A percentile compares a stretch with the other conserved stretches of the same genome.
phyloP scores from a whole-genome alignment of 2,113 vertebrate species.

The Narcine bancroftii region DNA sequence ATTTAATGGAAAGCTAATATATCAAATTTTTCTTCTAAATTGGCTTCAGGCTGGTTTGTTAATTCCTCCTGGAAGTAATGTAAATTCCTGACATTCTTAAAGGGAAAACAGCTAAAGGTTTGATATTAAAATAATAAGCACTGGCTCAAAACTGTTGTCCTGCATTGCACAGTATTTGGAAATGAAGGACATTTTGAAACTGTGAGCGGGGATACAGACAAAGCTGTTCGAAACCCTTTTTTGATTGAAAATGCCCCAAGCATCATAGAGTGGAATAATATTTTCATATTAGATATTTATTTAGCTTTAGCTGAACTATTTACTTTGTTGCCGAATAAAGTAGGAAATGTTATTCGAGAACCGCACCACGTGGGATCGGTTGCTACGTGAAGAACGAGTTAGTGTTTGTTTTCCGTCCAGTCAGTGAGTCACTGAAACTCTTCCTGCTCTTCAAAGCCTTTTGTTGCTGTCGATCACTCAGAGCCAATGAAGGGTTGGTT shows the following conservation, averaged over 20 bases:
- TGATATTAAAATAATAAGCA: slow-evolving; percentile 32
- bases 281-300: slow-evolving; percentile 13
- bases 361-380: too few relatives aligned
- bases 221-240: not conserved
- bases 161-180: not conserved
- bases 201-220: not conserved
- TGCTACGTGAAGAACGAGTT: not conserved
- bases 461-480: not conserved
- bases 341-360: not conserved
- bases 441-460: not conserved
- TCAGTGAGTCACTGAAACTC: not conserved
- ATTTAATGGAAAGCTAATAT: slow-evolving; percentile 29
- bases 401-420: not conserved
- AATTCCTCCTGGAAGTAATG: slow-evolving; percentile 29
- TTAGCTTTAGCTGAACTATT: not conserved
- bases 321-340: not conserved
- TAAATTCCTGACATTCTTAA: slow-evolving; percentile 29
- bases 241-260: not conserved
- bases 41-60: slow-evolving; percentile 19
- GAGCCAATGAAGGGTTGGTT: not conserved
- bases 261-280: not conserved
- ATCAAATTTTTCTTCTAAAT: slow-evolving; percentile 16
- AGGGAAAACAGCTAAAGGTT: not conserved
- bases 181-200: not conserved
- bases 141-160: not conserved